A percentile compares a stretch with the other conserved stretches of the same genome.
Evolutionary conservation across 2,113 vertebrate genomes (phyloP).

Genomic region (Calypte anna): DNA sequence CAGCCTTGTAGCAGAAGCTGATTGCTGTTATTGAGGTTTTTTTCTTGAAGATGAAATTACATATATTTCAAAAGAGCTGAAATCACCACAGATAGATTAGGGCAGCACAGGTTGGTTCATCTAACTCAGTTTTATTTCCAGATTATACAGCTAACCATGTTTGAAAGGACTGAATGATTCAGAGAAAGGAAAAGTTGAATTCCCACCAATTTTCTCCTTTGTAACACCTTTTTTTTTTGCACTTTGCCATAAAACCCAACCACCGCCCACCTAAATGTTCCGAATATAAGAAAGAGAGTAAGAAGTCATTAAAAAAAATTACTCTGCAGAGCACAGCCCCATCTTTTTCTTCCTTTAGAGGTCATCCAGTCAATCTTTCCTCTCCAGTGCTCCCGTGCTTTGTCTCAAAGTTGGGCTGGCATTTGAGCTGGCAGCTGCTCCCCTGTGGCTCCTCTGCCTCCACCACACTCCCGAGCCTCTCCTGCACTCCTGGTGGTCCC

Average conservation of each 20-base stretch:
- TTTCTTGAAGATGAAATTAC: not conserved
- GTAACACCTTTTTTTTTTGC: not conserved
- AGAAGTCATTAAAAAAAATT: not conserved
- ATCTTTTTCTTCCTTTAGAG: not conserved
- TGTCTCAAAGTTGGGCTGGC: not conserved
- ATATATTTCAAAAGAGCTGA: not conserved
- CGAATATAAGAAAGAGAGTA: not conserved
- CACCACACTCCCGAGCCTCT: rapidly evolving
- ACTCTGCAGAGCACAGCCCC: not conserved
- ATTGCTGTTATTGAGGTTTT: not conserved
- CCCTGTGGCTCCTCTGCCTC: not conserved
- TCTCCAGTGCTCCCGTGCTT: not conserved
- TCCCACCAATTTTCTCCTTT: not conserved
- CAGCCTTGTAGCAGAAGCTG: not conserved
- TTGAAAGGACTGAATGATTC: not conserved
- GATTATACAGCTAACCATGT: not conserved
- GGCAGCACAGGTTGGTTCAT: not conserved
- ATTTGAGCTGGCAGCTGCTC: rapidly evolving
- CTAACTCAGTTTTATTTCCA: not conserved
- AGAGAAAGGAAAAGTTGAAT: not conserved
- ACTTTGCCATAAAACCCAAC: not conserved
- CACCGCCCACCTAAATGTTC: not conserved
- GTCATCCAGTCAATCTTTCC: too few relatives aligned
- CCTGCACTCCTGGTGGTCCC: rapidly evolving
- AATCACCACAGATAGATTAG: not conserved